A percentile compares a stretch with the other conserved stretches of the same genome.
Evolutionary conservation across 2,797 vertebrate genomes (phyloP).

Genomic region (Characodon lateralis): DNA sequence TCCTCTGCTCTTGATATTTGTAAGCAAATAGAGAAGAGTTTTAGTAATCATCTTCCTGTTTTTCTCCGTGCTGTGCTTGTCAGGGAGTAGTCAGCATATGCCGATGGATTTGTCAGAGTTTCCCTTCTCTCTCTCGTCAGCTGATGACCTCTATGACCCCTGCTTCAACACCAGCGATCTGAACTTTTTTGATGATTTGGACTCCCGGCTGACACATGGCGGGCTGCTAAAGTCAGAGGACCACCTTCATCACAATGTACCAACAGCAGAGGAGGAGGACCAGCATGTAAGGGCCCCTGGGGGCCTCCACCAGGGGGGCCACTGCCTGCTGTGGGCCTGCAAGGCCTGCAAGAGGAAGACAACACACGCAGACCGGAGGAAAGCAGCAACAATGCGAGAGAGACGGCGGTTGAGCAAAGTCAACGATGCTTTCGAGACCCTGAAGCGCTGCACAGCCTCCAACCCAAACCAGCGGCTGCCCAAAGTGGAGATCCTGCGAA

Average conservation of each 20-base stretch:
- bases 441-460: constrained; percentile 94
- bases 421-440: constrained; percentile 95
- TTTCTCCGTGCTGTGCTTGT: neutral
- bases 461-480: constrained; percentile 95
- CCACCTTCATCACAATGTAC: constrained; percentile 75
- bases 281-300: constrained; percentile 90
- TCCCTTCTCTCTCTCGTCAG: constrained; percentile 84
- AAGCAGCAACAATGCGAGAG: constrained; percentile 95
- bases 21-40: neutral
- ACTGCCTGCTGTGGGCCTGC: constrained; percentile 96
- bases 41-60: neutral
- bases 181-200: constrained; percentile 96
- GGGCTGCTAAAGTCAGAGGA: constrained; percentile 85
- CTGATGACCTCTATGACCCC: constrained; percentile 94
- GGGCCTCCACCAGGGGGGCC: constrained; percentile 89
- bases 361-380: constrained; percentile 91
- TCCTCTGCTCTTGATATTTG: neutral
- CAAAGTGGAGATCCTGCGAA: constrained; percentile 97
- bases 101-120: constrained; percentile 67
- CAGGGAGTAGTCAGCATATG: neutral
- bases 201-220: constrained; percentile 88
- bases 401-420: constrained; percentile 93
- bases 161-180: constrained; percentile 93
- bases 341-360: constrained; percentile 98
- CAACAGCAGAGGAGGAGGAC: constrained; percentile 72